phyloP scores from a whole-genome alignment of 2,888 invertebrate species.

The Oscheius myriophilus region DNA sequence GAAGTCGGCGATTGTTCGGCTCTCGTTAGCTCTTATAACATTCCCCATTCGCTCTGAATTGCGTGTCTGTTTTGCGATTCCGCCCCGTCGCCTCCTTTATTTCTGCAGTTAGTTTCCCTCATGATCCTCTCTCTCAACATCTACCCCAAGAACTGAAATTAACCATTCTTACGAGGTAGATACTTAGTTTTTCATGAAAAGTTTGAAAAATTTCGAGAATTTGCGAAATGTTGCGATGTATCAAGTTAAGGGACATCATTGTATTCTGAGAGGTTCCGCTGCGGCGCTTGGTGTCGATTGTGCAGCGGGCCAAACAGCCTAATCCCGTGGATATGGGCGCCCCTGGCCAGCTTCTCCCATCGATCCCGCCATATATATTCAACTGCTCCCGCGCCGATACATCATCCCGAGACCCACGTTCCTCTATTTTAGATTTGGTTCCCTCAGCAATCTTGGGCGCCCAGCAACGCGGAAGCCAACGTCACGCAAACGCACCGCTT shows the following conservation, averaged over 20 bases:
- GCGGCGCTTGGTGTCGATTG: constrained; percentile 29
- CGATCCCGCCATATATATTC: constrained; percentile 26
- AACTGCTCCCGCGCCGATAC: constrained; percentile 28
- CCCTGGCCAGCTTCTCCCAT: constrained; percentile 29
- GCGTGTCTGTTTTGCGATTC: constrained; percentile 22
- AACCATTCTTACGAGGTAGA: background rate
- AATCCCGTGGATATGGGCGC: constrained; percentile 30
- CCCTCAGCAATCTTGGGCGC: background rate
- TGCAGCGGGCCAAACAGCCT: constrained; percentile 30
- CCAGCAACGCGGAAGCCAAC: too few relatives aligned
- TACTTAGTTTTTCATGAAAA: too few relatives aligned
- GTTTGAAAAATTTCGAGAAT: too few relatives aligned
- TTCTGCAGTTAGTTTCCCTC: constrained; percentile 2
- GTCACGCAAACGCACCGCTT: too few relatives aligned
- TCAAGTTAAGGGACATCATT: too few relatives aligned
- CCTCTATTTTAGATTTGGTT: constrained; percentile 19
- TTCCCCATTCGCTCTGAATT: constrained; percentile 1
- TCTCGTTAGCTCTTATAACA: background rate
- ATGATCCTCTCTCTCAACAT: background rate
- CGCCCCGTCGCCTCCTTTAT: constrained; percentile 16
- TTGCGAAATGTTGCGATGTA: too few relatives aligned
- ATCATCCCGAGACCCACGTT: constrained; percentile 21
- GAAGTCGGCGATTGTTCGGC: background rate
- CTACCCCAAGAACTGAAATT: background rate
- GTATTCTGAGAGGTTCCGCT: constrained; percentile 18